Evolutionary conservation across 2,113 vertebrate species (phyloP).

Genomic region (Pardalotus punctatus): DNA sequence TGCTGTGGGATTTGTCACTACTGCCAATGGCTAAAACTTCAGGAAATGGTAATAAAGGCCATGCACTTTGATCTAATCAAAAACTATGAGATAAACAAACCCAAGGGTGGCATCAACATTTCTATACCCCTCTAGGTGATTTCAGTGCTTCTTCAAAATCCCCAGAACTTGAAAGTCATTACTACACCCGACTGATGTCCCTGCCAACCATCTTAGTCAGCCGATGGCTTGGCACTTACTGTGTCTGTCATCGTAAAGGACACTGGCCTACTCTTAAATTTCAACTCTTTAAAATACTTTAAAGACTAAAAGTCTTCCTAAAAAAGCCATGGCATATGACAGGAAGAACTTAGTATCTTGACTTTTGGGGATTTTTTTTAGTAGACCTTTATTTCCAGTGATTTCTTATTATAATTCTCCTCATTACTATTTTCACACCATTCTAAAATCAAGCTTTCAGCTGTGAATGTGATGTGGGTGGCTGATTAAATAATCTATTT

Average conservation of each 20-base stretch:
- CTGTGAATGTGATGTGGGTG: not conserved
- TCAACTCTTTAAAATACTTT: not conserved
- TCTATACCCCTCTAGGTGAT: not conserved
- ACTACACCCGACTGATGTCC: not conserved
- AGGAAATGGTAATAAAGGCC: not conserved
- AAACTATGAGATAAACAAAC: not conserved
- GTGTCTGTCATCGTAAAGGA: not conserved
- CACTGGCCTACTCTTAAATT: not conserved
- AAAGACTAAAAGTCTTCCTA: not conserved
- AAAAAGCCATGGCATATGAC: not conserved
- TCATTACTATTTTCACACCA: not conserved
- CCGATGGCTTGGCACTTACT: not conserved
- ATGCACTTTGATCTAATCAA: not conserved
- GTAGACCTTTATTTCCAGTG: not conserved
- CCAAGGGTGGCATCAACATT: not conserved
- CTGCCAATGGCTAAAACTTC: not conserved
- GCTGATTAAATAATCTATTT: not conserved
- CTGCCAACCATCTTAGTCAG: not conserved
- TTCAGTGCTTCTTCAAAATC: not conserved
- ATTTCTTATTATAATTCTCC: not conserved
- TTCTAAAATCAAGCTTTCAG: not conserved
- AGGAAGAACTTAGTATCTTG: not conserved
- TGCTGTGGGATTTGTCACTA: not conserved
- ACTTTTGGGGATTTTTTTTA: not conserved
- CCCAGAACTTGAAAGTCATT: not conserved